Evolutionary conservation across 1,140 invertebrate genomes (phyloP).

Genomic region (Drosophila baimaii): DNA sequence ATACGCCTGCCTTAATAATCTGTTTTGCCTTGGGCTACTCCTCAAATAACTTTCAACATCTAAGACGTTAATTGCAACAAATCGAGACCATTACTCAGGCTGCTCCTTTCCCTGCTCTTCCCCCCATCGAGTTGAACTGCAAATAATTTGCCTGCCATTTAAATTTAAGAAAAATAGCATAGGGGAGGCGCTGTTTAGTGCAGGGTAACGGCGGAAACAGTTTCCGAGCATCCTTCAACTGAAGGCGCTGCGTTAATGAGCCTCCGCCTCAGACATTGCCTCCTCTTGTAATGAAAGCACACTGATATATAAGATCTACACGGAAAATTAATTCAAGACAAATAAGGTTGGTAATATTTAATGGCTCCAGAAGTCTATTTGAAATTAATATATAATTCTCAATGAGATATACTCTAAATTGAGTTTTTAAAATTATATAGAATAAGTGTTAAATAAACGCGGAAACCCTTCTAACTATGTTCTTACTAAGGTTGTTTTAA

Average conservation of each 20-base stretch:
- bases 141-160: conserved; percentile 49
- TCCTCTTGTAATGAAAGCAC: conserved; percentile 26
- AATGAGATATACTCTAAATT: too few species aligned
- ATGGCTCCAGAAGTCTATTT: too few species aligned
- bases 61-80: conserved; percentile 76
- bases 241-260: conserved; percentile 70
- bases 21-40: conserved; percentile 7
- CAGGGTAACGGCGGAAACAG: conserved; percentile 50
- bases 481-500: too few species aligned
- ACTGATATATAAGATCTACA: conserved; percentile 6
- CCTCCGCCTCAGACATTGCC: conserved; percentile 6
- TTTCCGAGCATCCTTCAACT: conserved; percentile 71
- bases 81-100: conserved; percentile 72
- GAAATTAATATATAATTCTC: neutral
- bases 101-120: neutral
- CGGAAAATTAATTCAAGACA: neutral
- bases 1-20: conserved; percentile 14
- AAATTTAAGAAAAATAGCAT: conserved; percentile 58
- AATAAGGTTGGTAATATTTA: too few species aligned
- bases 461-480: too few species aligned
- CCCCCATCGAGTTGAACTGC: conserved; percentile 29
- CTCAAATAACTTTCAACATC: conserved; percentile 61
- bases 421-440: too few species aligned
- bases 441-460: too few species aligned
- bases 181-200: conserved; percentile 5